Evolutionary conservation across 2,113 vertebrate genomes (phyloP), one percentile per base, ranked within the genome.

Genomic region (Pomatorhinus ruficollis): DNA sequence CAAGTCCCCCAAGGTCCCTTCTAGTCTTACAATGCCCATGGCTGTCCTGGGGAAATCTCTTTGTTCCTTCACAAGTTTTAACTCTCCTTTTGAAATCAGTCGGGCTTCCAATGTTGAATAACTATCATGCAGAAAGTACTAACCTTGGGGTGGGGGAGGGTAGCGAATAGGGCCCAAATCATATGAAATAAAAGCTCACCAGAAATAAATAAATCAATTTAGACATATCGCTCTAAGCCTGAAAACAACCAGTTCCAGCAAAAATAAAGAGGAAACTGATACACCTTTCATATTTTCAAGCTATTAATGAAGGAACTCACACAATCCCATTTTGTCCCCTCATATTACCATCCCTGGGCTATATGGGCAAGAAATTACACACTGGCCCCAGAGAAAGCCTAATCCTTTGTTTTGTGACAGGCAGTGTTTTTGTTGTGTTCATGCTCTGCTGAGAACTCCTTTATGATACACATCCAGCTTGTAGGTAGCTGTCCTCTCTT

Each of bases 121-220:
- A 30, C 39, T 44, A 18, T 35, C 57, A 49, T 0, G 1, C 33
- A 45, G 10, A 23, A 83, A 63, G 17, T 49, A 52, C 14, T 60
- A 33, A 68, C 35, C 27, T 21, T 49, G 31, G 3, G 7, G 3
- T 2, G 2, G 1, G 4, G 15, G 2, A 35, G 5, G 4, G 15
- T 24, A 59, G 10, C 49, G 22, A 81, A 69, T 8, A 11, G 11
- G 21, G 39, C 25, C 24, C 7, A 18, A 71, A 68, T 49, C 11
- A 31, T 15, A 49, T 1, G 1, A 14, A 87, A 69, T 16, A 63
- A 76, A 71, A 65, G 7, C 9, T 60, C 53, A 52, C 16, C 42
- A 52, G 14, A 79, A 92, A 82, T 30, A 80, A 0, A 61, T 21
- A 49, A 60, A 47, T 30, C 0, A 0, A 23, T 44, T 64, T 44